Conservation (phyloP, 2,888 invertebrate genomes). For the Ornithoptera priamus region DNA sequence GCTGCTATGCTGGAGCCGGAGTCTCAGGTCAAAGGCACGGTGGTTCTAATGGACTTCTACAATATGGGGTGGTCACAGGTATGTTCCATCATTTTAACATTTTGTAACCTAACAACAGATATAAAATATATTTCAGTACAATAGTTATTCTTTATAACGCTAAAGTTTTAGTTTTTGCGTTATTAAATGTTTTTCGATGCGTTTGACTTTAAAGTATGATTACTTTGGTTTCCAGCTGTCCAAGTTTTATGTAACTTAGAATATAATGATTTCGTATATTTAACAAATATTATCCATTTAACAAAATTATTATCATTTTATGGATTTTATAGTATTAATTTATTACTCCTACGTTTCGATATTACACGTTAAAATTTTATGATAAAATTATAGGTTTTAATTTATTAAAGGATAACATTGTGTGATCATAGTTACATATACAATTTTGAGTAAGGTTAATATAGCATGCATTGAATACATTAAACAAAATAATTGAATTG, state of each 20-base stretch:
- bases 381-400: background rate
- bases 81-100: constrained; percentile 33
- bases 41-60: constrained; percentile 91
- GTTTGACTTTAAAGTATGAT: too few species aligned
- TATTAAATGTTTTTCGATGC: too few species aligned
- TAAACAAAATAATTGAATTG: constrained; percentile 29
- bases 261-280: too few species aligned
- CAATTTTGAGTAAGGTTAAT: constrained; percentile 15
- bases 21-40: constrained; percentile 88
- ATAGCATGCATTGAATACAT: constrained; percentile 14
- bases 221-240: too few species aligned
- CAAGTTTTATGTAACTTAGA: too few species aligned
- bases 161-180: background rate
- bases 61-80: constrained; percentile 88
- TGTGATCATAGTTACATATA: background rate
- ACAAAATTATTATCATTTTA: too few species aligned
- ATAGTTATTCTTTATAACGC: background rate
- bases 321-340: too few species aligned
- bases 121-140: background rate
- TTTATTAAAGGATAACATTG: background rate
- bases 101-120: background rate
- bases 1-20: constrained; percentile 85
- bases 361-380: too few species aligned
- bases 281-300: too few species aligned
- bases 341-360: too few species aligned